Evolutionary conservation across 2,113 vertebrate species (phyloP).

Genomic region (Heterotis niloticus): DNA sequence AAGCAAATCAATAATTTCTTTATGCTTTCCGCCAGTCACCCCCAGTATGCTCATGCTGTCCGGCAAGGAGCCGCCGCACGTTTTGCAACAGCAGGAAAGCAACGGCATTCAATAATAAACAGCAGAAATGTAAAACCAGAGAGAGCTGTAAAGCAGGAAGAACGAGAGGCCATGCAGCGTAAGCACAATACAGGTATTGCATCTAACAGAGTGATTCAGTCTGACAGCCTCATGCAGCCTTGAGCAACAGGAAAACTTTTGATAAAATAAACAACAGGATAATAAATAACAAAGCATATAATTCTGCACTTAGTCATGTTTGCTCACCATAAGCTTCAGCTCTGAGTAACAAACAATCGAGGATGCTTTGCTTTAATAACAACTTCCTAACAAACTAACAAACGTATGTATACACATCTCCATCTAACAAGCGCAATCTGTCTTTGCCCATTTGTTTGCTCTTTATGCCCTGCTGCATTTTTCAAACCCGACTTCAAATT

Average conservation of each 20-base stretch:
- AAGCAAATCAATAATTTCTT: conserved; percentile 8
- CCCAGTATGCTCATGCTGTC: conserved; percentile 1
- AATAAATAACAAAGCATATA: too few relatives aligned
- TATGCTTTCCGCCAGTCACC: neutral
- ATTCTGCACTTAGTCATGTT: neutral
- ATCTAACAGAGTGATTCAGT: neutral
- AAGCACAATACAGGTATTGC: neutral
- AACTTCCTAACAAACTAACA: too few relatives aligned
- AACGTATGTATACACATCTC: too few relatives aligned
- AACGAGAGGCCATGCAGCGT: too few relatives aligned
- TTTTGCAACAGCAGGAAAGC: conserved; percentile 5
- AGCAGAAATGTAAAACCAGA: neutral
- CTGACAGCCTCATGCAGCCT: neutral
- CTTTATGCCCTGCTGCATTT: too few relatives aligned
- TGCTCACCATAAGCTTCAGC: neutral
- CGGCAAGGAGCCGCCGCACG: neutral
- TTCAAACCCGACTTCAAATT: too few relatives aligned
- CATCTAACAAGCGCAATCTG: too few relatives aligned
- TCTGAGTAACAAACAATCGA: too few relatives aligned
- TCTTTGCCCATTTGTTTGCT: too few relatives aligned
- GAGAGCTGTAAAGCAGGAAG: neutral
- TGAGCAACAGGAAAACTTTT: neutral
- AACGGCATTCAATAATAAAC: conserved; percentile 4
- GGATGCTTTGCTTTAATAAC: too few relatives aligned
- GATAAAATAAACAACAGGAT: too few relatives aligned